A percentile compares a stretch with the other conserved stretches of the same genome.
phyloP scores from a whole-genome alignment of 2,888 invertebrate species.

The Drosophila picticornis region DNA sequence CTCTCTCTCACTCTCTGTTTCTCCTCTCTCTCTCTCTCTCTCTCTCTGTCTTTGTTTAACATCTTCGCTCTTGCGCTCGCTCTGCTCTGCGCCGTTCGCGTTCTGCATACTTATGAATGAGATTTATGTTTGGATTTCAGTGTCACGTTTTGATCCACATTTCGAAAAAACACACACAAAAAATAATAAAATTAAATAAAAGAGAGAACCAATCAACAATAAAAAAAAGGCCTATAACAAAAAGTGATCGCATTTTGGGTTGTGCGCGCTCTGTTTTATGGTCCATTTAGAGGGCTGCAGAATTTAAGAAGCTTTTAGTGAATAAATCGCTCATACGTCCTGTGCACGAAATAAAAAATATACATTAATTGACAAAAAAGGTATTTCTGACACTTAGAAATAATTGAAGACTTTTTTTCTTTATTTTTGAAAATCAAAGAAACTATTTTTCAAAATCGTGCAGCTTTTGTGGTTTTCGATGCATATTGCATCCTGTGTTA shows the following conservation, averaged over 20 bases:
- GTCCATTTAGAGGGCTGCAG: slow-evolving; percentile 8
- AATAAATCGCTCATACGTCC: slow-evolving; percentile 44
- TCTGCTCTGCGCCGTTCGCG: slow-evolving; percentile 5
- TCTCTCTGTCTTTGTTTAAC: not conserved
- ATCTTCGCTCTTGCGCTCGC: not conserved
- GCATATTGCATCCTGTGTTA: not conserved
- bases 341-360: not conserved
- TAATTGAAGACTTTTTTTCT: not conserved
- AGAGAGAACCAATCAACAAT: not conserved
- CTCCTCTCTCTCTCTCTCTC: not conserved
- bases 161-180: slow-evolving; percentile 34
- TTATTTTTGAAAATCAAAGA: not conserved
- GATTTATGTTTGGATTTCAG: slow-evolving; percentile 75
- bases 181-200: slow-evolving; percentile 5
- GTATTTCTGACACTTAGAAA: not conserved
- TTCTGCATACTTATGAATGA: slow-evolving; percentile 73
- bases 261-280: not conserved
- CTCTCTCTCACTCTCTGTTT: not conserved
- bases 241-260: slow-evolving; percentile 3
- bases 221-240: slow-evolving; percentile 2
- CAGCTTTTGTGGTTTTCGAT: not conserved
- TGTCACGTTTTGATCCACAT: slow-evolving; percentile 78
- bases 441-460: not conserved
- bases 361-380: slow-evolving; percentile 14
- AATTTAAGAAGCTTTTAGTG: slow-evolving; percentile 12